Percentiles rank a stretch among this genome's conserved stretches.
Evolutionary conservation across 2,888 invertebrate species (phyloP).

Genomic region (Phymatocera aterrima): DNA sequence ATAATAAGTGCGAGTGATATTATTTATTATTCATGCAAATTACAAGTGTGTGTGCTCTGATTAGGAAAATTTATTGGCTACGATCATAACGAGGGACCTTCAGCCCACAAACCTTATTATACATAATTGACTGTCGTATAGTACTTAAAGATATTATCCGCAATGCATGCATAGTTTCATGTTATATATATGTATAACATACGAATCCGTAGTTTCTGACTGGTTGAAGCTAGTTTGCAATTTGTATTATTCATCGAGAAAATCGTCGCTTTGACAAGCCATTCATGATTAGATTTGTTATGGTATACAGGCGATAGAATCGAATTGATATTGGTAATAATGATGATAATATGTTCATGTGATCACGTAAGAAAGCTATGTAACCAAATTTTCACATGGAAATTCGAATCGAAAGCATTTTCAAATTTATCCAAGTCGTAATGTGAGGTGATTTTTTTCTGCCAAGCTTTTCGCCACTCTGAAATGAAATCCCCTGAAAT

Average conservation of each 20-base stretch:
- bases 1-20: background rate
- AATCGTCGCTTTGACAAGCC: background rate
- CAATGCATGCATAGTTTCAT: background rate
- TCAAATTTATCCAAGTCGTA: background rate
- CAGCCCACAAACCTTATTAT: conserved; percentile 28
- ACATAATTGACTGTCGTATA: no score
- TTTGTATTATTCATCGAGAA: no score
- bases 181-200: background rate
- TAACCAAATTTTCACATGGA: no score
- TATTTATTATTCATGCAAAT: conserved; percentile 18
- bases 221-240: conserved; percentile 1
- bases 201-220: background rate
- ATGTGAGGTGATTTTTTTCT: no score
- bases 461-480: no score
- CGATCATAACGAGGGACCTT: conserved; percentile 18
- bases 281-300: background rate
- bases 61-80: background rate
- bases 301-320: background rate
- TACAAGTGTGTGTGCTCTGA: background rate
- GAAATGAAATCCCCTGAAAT: no score
- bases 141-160: background rate
- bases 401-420: background rate
- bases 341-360: no score
- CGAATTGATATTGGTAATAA: background rate
- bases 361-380: no score